A percentile compares a stretch with the other conserved stretches of the same genome.
Evolutionary conservation across 1,140 invertebrate species (phyloP).

Genomic region (Cecropterus lyciades): DNA sequence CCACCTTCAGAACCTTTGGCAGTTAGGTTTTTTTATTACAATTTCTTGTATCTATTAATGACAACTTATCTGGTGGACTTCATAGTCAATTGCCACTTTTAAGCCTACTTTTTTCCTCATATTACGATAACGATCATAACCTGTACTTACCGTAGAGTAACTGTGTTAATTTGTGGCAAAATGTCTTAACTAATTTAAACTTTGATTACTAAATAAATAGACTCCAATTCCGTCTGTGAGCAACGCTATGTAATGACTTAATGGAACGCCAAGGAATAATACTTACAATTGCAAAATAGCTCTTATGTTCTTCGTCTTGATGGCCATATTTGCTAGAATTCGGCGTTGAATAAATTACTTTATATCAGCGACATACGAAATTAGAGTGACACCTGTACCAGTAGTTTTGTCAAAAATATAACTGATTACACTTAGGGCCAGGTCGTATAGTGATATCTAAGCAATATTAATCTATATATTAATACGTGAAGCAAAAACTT

Average conservation of each 20-base stretch:
- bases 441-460: background rate
- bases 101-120: no score
- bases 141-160: no score
- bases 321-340: background rate
- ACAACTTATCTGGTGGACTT: no score
- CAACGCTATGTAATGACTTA: background rate
- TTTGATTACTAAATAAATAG: background rate
- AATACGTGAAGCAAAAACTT: no score
- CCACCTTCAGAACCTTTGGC: no score
- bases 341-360: constrained; percentile 5
- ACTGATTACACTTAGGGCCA: background rate
- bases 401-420: constrained; percentile 1
- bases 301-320: background rate
- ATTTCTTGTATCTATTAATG: no score
- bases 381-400: constrained; percentile 20
- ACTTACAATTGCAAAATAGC: background rate
- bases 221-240: background rate
- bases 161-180: background rate
- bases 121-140: no score
- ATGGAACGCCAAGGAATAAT: background rate
- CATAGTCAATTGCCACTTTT: no score
- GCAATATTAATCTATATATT: no score
- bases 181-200: background rate
- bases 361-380: background rate
- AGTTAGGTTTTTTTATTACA: no score